phyloP scores from a whole-genome alignment of 2,888 invertebrate species.

The Adelphocoris suturalis region DNA sequence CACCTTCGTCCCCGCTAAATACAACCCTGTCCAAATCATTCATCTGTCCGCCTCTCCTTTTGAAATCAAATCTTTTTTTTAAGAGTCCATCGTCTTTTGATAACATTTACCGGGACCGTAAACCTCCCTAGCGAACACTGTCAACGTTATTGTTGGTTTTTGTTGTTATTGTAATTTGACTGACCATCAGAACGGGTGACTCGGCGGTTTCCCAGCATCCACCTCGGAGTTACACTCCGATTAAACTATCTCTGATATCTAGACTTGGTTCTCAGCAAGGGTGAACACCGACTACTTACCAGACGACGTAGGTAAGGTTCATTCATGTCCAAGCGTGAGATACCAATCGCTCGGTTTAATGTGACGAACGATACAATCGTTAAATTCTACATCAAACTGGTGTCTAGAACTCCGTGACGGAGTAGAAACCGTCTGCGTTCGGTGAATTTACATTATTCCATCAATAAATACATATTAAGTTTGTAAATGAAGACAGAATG shows the following conservation, averaged over 20 bases:
- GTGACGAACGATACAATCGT: not conserved
- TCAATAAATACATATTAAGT: too few species aligned
- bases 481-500: too few species aligned
- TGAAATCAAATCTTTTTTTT: slow-evolving; percentile 50
- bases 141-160: slow-evolving; percentile 64
- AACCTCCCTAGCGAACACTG: slow-evolving; percentile 9
- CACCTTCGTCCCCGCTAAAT: slow-evolving; percentile 37
- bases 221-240: not conserved
- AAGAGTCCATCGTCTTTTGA: slow-evolving; percentile 34
- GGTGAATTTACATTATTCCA: too few species aligned
- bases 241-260: slow-evolving; percentile 33
- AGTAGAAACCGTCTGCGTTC: too few species aligned
- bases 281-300: not conserved
- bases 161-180: slow-evolving; percentile 71
- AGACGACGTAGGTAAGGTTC: not conserved
- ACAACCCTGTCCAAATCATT: slow-evolving; percentile 59
- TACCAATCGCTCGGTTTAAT: not conserved
- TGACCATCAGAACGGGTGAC: slow-evolving; percentile 63
- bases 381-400: too few species aligned
- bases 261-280: not conserved
- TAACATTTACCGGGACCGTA: slow-evolving; percentile 48
- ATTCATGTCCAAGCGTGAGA: not conserved
- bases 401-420: too few species aligned
- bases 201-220: slow-evolving; percentile 49
- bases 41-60: slow-evolving; percentile 28